Evolutionary conservation across 1,140 invertebrate species (phyloP).

Genomic region (Lasioglossum albipes): DNA sequence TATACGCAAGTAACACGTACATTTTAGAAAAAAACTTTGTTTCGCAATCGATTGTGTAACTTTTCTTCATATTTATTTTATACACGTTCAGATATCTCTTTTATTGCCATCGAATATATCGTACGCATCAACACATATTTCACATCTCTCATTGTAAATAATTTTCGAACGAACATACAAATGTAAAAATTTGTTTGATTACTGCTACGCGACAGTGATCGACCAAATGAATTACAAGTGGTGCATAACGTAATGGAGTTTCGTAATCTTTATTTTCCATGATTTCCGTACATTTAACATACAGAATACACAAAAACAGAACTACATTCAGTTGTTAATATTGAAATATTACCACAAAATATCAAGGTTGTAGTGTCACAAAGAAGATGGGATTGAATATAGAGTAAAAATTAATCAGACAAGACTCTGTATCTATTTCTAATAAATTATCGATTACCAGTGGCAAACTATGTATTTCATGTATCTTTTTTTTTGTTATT

Average conservation of each 20-base stretch:
- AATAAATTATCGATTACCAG: conserved; percentile 33
- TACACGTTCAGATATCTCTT: conserved; percentile 25
- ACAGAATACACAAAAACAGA: conserved; percentile 59
- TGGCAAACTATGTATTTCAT: conserved; percentile 28
- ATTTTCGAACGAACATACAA: conserved; percentile 9
- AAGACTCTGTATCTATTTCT: conserved; percentile 35
- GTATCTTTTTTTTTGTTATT: background rate
- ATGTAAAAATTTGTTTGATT: conserved; percentile 18
- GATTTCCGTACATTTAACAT: conserved; percentile 62
- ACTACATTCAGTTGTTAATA: conserved; percentile 50
- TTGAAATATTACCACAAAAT: conserved; percentile 55
- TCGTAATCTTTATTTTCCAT: conserved; percentile 62
- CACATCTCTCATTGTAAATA: conserved; percentile 14
- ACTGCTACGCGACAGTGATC: background rate
- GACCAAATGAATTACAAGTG: conserved; percentile 30
- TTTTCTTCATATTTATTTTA: conserved; percentile 48
- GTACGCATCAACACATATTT: conserved; percentile 5
- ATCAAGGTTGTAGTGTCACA: conserved; percentile 56
- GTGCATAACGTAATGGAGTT: conserved; percentile 46
- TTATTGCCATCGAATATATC: conserved; percentile 14
- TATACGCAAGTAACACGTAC: conserved; percentile 10
- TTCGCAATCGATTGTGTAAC: conserved; percentile 4
- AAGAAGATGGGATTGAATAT: conserved; percentile 48
- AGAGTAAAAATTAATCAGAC: conserved; percentile 53
- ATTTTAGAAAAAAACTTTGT: background rate